A percentile compares a stretch with the other conserved stretches of the same genome.
phyloP scores from a whole-genome alignment of 1,140 invertebrate genomes.

The Periplaneta americana region DNA sequence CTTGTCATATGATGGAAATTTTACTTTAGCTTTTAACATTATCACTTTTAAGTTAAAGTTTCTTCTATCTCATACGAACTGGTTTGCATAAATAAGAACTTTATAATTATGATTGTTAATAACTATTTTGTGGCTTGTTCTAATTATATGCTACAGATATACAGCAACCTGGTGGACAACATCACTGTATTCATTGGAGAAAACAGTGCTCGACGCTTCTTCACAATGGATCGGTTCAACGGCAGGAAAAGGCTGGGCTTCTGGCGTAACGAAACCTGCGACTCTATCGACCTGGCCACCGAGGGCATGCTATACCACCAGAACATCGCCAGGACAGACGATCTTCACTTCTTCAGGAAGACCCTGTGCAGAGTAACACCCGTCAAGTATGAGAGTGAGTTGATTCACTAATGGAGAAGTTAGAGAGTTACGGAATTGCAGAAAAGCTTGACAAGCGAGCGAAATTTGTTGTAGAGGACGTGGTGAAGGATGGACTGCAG shows the following conservation, averaged over 20 bases:
- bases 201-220: not conserved
- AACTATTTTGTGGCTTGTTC: too few relatives aligned
- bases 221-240: conserved; percentile 3
- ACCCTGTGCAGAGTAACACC: not conserved
- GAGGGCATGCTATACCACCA: conserved; percentile 1
- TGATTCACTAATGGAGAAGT: too few relatives aligned
- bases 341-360: conserved; percentile 6
- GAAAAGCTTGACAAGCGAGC: too few relatives aligned
- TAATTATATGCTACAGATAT: not conserved
- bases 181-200: not conserved
- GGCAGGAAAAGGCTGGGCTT: not conserved
- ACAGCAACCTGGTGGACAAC: not conserved
- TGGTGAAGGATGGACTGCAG: not conserved
- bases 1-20: too few relatives aligned
- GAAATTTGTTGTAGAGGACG: not conserved
- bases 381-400: not conserved
- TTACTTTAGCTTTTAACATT: too few relatives aligned
- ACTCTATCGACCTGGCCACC: not conserved
- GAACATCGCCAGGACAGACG: not conserved
- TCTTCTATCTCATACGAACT: too few relatives aligned
- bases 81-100: too few relatives aligned
- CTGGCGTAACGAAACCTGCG: not conserved
- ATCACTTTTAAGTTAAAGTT: too few relatives aligned
- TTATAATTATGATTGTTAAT: too few relatives aligned
- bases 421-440: too few relatives aligned